These are phyloP conservation scores for Enteromius trimaculatus DNA, from an alignment of 2,797 vertebrate species.

Conservation along the genomic window DNA sequence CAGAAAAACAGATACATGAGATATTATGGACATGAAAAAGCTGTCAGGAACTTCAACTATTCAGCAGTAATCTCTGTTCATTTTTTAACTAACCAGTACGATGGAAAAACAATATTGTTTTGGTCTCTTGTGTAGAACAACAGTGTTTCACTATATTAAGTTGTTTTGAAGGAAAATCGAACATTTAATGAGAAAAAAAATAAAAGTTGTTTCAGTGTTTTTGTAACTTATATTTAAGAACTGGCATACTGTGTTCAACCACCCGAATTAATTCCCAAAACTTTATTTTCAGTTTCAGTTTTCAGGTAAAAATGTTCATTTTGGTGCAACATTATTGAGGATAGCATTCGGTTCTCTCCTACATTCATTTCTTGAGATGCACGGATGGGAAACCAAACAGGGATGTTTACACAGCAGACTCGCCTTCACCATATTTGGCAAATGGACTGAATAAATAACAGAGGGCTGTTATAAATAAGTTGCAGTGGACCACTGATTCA, in stretches of 20 bases:
- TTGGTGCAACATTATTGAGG: no score
- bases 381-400: background rate
- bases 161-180: background rate
- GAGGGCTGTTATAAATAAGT: slow-evolving; percentile 68
- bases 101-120: background rate
- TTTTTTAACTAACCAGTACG: background rate
- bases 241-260: background rate
- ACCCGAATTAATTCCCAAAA: background rate
- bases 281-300: background rate
- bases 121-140: background rate
- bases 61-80: background rate
- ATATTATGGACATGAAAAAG: background rate
- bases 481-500: slow-evolving; percentile 53
- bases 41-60: background rate
- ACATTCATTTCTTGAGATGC: slow-evolving; percentile 5
- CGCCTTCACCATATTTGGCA: slow-evolving; percentile 36
- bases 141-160: background rate
- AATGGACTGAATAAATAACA: slow-evolving; percentile 53
- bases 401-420: slow-evolving; percentile 42
- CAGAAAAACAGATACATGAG: background rate
- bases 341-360: background rate
- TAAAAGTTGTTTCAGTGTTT: background rate
- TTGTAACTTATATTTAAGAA: background rate
- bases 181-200: background rate
- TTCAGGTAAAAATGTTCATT: background rate